phyloP scores from a whole-genome alignment of 2,797 vertebrate species.

The Discoglossus pictus region DNA sequence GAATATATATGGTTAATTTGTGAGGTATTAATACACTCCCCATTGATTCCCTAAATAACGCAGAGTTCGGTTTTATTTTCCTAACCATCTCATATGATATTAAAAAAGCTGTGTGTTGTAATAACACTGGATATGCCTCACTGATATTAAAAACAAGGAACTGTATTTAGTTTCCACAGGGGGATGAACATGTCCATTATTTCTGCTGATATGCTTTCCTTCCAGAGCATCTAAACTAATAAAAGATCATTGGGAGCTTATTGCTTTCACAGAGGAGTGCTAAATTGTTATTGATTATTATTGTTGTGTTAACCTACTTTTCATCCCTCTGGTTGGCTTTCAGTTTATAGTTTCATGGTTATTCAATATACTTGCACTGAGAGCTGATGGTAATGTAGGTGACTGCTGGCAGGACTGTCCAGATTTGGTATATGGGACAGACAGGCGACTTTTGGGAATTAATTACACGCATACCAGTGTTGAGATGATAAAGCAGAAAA shows the following conservation, averaged over 20 bases:
- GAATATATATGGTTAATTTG: too few species aligned
- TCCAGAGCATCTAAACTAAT: constrained; percentile 29
- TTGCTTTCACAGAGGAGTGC: constrained; percentile 68
- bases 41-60: too few species aligned
- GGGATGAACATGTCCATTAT: not conserved
- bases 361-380: not conserved
- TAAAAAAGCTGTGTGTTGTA: too few species aligned
- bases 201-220: not conserved
- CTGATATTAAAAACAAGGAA: too few species aligned
- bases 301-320: constrained; percentile 60
- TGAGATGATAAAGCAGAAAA: too few species aligned
- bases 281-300: constrained; percentile 77
- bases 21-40: too few species aligned
- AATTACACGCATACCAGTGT: too few species aligned
- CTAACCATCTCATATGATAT: too few species aligned
- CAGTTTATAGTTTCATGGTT: not conserved
- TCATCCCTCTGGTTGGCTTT: not conserved
- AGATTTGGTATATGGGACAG: not conserved
- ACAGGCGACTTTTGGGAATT: not conserved
- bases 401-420: not conserved
- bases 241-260: constrained; percentile 56
- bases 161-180: not conserved
- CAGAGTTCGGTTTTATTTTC: too few species aligned
- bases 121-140: too few species aligned
- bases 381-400: not conserved